These are phyloP conservation scores for Helicorthomorpha holstii DNA, from an alignment of 1,140 invertebrate genomes.

Conservation along the genomic window DNA sequence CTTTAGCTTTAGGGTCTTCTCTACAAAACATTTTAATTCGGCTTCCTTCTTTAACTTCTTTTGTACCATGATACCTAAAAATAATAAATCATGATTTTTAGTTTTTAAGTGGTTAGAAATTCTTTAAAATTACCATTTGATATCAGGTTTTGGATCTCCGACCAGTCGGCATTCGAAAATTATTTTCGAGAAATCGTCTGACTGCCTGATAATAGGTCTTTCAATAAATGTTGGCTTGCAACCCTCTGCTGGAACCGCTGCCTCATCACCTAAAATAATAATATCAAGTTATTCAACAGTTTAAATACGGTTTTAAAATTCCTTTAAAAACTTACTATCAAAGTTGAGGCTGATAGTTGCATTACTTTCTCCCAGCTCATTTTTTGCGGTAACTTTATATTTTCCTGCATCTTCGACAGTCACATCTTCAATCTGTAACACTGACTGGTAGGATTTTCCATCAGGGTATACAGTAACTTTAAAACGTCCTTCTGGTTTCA, in stretches of 20 bases:
- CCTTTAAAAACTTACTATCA: conserved; percentile 64
- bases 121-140: conserved; percentile 80
- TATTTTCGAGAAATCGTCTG: conserved; percentile 78
- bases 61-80: conserved; percentile 65
- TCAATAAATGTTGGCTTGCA: conserved; percentile 91
- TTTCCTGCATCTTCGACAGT: conserved; percentile 93
- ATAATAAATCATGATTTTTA: neutral
- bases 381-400: conserved; percentile 90
- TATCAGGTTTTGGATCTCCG: conserved; percentile 77
- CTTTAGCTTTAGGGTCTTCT: conserved; percentile 48
- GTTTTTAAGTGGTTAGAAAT: neutral
- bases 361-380: conserved; percentile 89
- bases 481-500: conserved; percentile 5
- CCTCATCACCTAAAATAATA: conserved; percentile 60
- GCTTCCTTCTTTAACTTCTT: conserved; percentile 53
- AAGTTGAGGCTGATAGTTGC: conserved; percentile 92
- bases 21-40: conserved; percentile 53
- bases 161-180: conserved; percentile 89
- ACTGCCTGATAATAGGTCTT: conserved; percentile 85
- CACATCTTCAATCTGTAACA: conserved; percentile 62
- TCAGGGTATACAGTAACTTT: conserved; percentile 45
- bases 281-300: conserved; percentile 14
- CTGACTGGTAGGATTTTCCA: conserved; percentile 80
- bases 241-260: conserved; percentile 68
- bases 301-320: conserved; percentile 17